These are phyloP conservation scores for Subacronicta megacephala DNA, from an alignment of 2,888 invertebrate species.

Conservation along the genomic window DNA sequence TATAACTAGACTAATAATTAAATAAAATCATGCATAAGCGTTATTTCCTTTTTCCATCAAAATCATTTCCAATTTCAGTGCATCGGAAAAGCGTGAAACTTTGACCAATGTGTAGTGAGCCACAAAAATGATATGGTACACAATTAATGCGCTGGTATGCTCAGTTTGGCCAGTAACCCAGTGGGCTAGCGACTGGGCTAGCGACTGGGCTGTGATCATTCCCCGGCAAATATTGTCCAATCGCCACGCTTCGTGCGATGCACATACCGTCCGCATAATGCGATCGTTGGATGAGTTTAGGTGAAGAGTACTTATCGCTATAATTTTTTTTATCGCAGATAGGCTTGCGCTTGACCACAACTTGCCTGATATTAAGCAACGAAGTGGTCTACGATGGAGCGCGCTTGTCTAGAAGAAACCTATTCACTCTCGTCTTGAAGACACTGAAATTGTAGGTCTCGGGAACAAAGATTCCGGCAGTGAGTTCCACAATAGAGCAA, in stretches of 20 bases:
- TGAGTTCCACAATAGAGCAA: too few relatives aligned
- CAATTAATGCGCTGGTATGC: constrained; percentile 81
- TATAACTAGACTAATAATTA: too few relatives aligned
- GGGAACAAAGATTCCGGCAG: too few relatives aligned
- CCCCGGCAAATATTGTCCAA: constrained; percentile 72
- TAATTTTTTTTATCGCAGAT: too few relatives aligned
- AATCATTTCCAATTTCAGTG: constrained; percentile 3
- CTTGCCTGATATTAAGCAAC: too few relatives aligned
- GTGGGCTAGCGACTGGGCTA: constrained; percentile 42
- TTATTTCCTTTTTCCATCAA: not conserved
- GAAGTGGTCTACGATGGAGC: too few relatives aligned
- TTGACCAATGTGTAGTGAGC: constrained; percentile 45
- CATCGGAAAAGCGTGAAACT: constrained; percentile 18
- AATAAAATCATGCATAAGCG: too few relatives aligned
- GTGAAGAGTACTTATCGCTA: too few relatives aligned
- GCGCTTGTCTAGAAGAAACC: too few relatives aligned
- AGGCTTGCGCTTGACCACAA: too few relatives aligned
- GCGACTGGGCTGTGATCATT: constrained; percentile 69
- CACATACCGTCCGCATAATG: constrained; percentile 55
- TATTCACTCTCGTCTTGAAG: too few relatives aligned
- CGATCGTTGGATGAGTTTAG: not conserved
- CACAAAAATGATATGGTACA: constrained; percentile 47
- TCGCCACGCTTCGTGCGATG: constrained; percentile 61
- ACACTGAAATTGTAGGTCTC: too few relatives aligned
- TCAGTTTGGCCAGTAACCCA: constrained; percentile 63